Percentiles rank a stretch among this genome's conserved stretches.
phyloP scores from a whole-genome alignment of 2,113 vertebrate genomes.

The Sinocyclocheilus anophthalmus region DNA sequence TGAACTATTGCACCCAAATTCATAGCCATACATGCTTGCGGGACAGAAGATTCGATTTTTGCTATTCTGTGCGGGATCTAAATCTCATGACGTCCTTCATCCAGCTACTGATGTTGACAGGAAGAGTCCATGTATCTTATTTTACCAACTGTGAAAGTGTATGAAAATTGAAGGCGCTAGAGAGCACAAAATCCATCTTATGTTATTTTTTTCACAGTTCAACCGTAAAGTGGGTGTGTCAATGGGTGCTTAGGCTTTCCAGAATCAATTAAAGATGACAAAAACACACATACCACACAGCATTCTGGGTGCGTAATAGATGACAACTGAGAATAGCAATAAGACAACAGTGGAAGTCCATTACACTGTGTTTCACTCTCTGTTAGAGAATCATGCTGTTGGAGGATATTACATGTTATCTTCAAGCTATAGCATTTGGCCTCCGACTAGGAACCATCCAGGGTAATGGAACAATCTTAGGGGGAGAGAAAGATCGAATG shows the following conservation, averaged over 20 bases:
- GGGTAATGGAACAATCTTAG: constrained; percentile 37
- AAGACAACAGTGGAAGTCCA: constrained; percentile 14
- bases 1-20: constrained; percentile 21
- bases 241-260: background rate
- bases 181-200: no score
- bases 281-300: background rate
- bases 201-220: no score
- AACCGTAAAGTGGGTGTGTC: no score
- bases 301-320: background rate
- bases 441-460: constrained; percentile 6
- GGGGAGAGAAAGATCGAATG: constrained; percentile 13
- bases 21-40: no score
- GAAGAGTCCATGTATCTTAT: no score
- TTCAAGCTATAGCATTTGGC: constrained; percentile 11
- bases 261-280: background rate
- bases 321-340: background rate
- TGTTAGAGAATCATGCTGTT: constrained; percentile 9
- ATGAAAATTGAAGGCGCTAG: no score
- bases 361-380: background rate
- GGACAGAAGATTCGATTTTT: no score
- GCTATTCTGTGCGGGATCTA: no score
- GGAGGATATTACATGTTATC: constrained; percentile 10
- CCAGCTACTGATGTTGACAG: no score
- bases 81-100: no score
- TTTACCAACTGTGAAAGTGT: no score